Evolutionary conservation across 2,797 vertebrate genomes (phyloP).

Genomic region (Ctenopoma multispine): DNA sequence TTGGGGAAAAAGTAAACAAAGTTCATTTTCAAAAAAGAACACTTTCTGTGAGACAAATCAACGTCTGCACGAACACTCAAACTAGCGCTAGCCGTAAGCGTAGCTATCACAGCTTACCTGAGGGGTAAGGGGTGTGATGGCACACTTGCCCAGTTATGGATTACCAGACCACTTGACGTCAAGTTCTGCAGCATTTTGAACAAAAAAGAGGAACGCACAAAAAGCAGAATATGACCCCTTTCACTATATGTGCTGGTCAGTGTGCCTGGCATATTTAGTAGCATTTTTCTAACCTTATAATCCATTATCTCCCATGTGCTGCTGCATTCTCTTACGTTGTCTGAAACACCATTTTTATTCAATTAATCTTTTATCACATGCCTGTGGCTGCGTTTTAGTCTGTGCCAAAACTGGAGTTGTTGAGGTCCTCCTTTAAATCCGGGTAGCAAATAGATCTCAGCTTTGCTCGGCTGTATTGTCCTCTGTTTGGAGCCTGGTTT

Average conservation of each 20-base stretch:
- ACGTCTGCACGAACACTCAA: no score
- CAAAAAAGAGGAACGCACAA: no score
- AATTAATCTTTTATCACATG: constrained; percentile 76
- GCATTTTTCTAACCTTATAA: constrained; percentile 64
- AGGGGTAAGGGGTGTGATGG: no score
- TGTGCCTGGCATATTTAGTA: constrained; percentile 52
- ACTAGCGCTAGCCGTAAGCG: no score
- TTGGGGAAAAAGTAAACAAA: no score
- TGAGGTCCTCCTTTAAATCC: constrained; percentile 54
- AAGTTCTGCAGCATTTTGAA: no score
- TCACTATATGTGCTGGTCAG: constrained; percentile 57
- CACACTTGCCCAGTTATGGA: no score
- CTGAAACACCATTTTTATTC: constrained; percentile 66
- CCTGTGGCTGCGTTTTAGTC: constrained; percentile 60
- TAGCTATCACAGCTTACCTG: no score
- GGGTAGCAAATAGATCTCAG: constrained; percentile 46
- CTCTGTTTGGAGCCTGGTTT: constrained; percentile 38
- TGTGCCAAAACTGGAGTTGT: constrained; percentile 56
- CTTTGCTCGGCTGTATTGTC: constrained; percentile 50
- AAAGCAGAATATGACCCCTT: background rate
- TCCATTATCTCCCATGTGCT: constrained; percentile 57
- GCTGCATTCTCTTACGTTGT: constrained; percentile 49
- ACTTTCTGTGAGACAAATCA: no score
- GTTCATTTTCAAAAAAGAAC: no score
- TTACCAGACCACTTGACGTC: no score